These are phyloP conservation scores for Pedetes capensis DNA, from an alignment of 2,113 vertebrate species.

Conservation along the genomic window DNA sequence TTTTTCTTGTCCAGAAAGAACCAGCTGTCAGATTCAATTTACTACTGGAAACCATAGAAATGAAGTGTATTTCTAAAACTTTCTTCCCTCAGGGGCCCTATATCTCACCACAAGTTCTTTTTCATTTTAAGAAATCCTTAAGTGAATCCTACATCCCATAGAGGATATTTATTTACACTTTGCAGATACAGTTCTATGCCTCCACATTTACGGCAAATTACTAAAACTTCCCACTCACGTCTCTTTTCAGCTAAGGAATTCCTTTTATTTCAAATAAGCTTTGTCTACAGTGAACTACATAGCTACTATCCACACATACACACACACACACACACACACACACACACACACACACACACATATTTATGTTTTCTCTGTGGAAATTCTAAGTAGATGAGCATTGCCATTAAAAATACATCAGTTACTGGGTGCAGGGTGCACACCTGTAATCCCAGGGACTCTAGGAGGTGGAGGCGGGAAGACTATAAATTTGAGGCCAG, in stretches of 20 bases:
- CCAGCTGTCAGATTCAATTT: constrained; percentile 57
- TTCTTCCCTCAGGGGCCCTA: constrained; percentile 1
- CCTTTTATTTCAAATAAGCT: constrained; percentile 7
- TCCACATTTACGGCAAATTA: constrained; percentile 13
- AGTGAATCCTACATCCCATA: constrained; percentile 40
- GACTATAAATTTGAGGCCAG: too few relatives aligned
- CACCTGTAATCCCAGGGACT: too few relatives aligned
- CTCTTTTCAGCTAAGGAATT: not conserved
- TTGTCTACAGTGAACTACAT: not conserved
- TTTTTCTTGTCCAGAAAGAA: constrained; percentile 67
- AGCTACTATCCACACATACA: not conserved
- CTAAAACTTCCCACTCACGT: not conserved
- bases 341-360: too few relatives aligned
- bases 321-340: too few relatives aligned
- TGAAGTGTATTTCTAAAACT: constrained; percentile 38
- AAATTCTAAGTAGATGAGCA: not conserved
- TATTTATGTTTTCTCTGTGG: constrained; percentile 22
- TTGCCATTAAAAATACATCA: constrained; percentile 14
- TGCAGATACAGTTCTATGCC: not conserved
- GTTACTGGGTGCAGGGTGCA: too few relatives aligned
- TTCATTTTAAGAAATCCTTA: constrained; percentile 61
- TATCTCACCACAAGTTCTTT: constrained; percentile 14
- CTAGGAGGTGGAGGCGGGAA: too few relatives aligned
- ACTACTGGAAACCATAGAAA: constrained; percentile 54
- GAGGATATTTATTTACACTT: constrained; percentile 44